Conservation (phyloP, 2,797 vertebrate genomes). For the Protosalanx chinensis region DNA sequence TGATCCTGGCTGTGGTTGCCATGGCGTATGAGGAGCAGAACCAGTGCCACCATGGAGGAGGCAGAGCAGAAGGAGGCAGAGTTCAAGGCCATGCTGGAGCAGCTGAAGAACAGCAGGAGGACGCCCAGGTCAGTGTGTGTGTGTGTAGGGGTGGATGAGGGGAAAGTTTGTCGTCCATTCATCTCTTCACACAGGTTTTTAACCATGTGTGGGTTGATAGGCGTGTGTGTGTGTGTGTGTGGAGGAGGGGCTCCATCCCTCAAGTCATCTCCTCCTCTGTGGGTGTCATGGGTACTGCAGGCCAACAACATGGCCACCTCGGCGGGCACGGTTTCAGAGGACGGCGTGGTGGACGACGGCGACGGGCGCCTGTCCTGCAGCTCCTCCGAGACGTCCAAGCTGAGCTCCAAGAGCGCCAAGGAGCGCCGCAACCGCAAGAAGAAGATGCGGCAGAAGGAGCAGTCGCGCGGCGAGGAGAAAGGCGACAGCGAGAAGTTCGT, state of each 20-base stretch:
- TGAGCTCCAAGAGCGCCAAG: slow-evolving; percentile 96
- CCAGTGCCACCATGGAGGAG: slow-evolving; percentile 96
- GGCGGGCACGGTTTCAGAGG: slow-evolving; percentile 94
- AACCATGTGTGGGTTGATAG: background rate
- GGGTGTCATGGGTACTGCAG: slow-evolving; percentile 54
- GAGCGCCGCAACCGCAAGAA: slow-evolving; percentile 93
- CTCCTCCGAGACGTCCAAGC: slow-evolving; percentile 93
- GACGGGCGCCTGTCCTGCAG: slow-evolving; percentile 88
- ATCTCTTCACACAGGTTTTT: background rate
- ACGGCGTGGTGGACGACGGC: slow-evolving; percentile 91
- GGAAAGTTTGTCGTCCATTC: slow-evolving; percentile 8
- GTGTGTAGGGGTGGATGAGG: background rate
- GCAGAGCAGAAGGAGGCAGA: slow-evolving; percentile 97
- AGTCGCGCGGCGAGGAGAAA: slow-evolving; percentile 90
- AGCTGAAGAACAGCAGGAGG: slow-evolving; percentile 94
- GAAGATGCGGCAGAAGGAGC: slow-evolving; percentile 91
- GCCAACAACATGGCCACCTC: slow-evolving; percentile 93
- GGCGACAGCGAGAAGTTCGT: slow-evolving; percentile 96
- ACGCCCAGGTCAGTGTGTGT: slow-evolving; percentile 79
- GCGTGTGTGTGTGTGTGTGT: slow-evolving; percentile 7
- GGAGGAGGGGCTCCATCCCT: background rate
- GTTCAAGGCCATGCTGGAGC: slow-evolving; percentile 97
- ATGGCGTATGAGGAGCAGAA: slow-evolving; percentile 99
- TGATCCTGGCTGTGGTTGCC: slow-evolving; percentile 97
- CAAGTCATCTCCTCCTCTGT: background rate